phyloP scores from a whole-genome alignment of 2,888 invertebrate genomes.

The Amphiduros pacificus region DNA sequence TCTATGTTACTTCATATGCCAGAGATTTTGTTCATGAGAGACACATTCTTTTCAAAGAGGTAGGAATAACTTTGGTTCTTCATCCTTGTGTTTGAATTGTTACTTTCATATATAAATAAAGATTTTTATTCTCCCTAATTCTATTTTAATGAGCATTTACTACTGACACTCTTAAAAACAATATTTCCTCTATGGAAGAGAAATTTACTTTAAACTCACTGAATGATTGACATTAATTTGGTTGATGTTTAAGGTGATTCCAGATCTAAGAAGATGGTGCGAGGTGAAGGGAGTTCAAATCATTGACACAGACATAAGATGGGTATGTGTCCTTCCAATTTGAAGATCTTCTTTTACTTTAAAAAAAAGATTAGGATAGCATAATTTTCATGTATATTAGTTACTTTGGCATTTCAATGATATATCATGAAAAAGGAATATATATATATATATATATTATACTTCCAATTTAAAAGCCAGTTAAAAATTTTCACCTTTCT shows the following conservation, averaged over 20 bases:
- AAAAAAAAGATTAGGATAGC: too few relatives aligned
- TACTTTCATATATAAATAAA: too few relatives aligned
- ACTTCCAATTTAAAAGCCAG: neutral
- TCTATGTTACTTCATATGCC: slow-evolving; percentile 6
- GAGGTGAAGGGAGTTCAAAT: slow-evolving; percentile 4
- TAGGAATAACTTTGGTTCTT: neutral
- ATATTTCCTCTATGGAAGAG: too few relatives aligned
- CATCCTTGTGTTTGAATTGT: too few relatives aligned
- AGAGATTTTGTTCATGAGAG: slow-evolving; percentile 7
- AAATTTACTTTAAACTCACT: neutral
- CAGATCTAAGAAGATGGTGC: slow-evolving; percentile 10
- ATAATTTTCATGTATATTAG: too few relatives aligned
- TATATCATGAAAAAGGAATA: too few relatives aligned
- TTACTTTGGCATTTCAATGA: too few relatives aligned
- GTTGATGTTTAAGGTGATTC: slow-evolving; percentile 7
- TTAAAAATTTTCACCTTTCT: too few relatives aligned
- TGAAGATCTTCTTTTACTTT: too few relatives aligned
- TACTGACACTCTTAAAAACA: neutral
- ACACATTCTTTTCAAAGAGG: slow-evolving; percentile 8
- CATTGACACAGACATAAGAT: slow-evolving; percentile 3
- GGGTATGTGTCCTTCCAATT: slow-evolving; percentile 3
- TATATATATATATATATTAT: too few relatives aligned
- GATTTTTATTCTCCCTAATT: too few relatives aligned
- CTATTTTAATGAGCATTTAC: neutral
- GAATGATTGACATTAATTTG: too few relatives aligned